These are phyloP conservation scores for Pipistrellus pygmaeus DNA, from an alignment of 2,797 vertebrate species.

Conservation along the genomic window DNA sequence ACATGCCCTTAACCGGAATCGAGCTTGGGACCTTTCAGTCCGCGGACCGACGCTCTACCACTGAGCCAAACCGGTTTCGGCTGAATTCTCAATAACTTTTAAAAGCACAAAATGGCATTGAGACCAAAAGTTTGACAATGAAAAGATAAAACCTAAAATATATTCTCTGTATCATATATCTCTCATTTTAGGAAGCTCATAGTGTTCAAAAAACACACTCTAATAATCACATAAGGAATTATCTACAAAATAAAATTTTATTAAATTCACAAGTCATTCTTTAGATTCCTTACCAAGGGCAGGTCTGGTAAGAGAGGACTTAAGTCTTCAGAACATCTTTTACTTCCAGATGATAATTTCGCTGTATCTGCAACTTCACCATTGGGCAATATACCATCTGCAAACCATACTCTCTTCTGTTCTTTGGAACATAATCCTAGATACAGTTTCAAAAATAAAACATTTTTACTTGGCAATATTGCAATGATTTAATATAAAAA, in stretches of 20 bases:
- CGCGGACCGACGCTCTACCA: too few species aligned
- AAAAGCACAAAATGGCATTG: background rate
- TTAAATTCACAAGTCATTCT: background rate
- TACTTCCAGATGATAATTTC: conserved; percentile 90
- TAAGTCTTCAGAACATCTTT: conserved; percentile 89
- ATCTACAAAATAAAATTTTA: background rate
- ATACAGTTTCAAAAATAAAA: conserved; percentile 64
- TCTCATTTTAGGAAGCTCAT: conserved; percentile 24
- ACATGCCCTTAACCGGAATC: too few species aligned
- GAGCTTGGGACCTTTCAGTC: too few species aligned
- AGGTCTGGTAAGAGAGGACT: conserved; percentile 83
- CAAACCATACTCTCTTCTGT: conserved; percentile 97
- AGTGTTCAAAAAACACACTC: background rate
- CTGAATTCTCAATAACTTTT: background rate
- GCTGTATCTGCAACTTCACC: conserved; percentile 96
- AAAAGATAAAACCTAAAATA: conserved; percentile 44
- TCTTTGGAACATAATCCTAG: conserved; percentile 90
- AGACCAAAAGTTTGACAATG: conserved; percentile 23
- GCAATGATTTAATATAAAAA: background rate
- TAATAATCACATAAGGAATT: conserved; percentile 18
- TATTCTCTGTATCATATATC: background rate
- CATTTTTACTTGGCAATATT: background rate
- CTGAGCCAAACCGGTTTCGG: too few species aligned
- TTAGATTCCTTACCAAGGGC: conserved; percentile 74
- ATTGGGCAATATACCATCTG: conserved; percentile 96